Base-by-base conservation (phyloP, 2,797 vertebrate species). In the Acropternis orthonyx region DNA sequence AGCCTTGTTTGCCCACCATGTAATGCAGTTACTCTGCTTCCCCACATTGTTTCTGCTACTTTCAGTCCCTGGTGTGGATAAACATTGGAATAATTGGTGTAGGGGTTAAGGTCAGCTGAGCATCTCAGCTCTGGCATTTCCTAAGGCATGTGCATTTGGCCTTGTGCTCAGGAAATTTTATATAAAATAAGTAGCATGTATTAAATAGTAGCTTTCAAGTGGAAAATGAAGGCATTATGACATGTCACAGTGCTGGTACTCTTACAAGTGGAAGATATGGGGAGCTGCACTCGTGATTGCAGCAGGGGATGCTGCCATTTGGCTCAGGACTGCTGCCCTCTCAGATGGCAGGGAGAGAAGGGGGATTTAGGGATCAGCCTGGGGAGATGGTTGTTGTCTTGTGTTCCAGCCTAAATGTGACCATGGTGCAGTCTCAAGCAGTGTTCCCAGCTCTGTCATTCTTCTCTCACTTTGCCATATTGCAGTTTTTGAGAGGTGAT, bases 91-190 rank as follows among this genome's bases (percentile, higher is more conserved):
- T 80, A 95, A 51, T 21, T 82, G 78, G 75, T 54, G 34, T 34
- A n/a, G 27, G 36, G 67, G 44, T 48, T 79, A 63, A 76, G 63
- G 59, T 7, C 7, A 19, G 39, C 39, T 66, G 73, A 88, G 17
- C 44, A 79, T 32, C 66, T 68, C 71, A 85, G 43, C 41, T 24
- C n/a, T 86, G 66, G 36, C 34, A 9, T 91, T 92, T 95, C 66
- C 43, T 41, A 48, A 73, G 49, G 37, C 37, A 5, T 3, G 9
- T 74, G 32, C 39, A 32, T 68, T 94, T 68, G 41, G 36, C 34
- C 55, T 75, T 59, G 62, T 43, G 62, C 41, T 81, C 23, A 49
- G 27, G 23, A 16, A 49, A 39, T 46, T 51, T 49, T 49, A 24
- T 62, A 78, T 85, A 16, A 63, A 91, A 39, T 61, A 62, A 66